Base-by-base conservation (phyloP, 1,140 invertebrate genomes). In the Drosophila ananassae region DNA sequence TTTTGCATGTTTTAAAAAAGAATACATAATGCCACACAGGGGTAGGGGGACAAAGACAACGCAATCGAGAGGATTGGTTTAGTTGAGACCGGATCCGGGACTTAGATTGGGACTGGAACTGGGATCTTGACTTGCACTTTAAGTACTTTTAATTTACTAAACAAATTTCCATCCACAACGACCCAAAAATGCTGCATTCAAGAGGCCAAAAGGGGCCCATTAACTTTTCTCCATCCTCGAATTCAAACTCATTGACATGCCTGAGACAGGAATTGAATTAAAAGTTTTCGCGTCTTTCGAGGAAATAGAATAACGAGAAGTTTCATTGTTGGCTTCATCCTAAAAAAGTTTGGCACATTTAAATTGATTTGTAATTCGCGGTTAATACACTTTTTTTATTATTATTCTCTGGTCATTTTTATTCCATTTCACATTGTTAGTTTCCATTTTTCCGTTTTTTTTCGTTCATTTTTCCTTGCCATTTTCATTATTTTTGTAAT, bases 341-440 rank as follows among this genome's bases (percentile, higher is more conserved):
- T 21, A 51, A 62, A 66, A 74, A 68, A 68, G 57, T 69, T 66
- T 60, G 37, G 8, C 67, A 63, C 77, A 80, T 84, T 84, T 84
- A 81, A 84, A 84, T 84, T 84, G 81, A 84, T 84, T 84, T 84
- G 77, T 84, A 77, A 84, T 87, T 87, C 73, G 77, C 51, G 80
- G 81, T 84, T 81, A 84, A 85, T 84, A 77, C 61, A n/a, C 34
- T 68, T 68, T 68, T 64, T 67, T 37, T 37, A 10, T 37, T 37
- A 37, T 34, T 41, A 41, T 41, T 25, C 37, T 58, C 41, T 54
- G 72, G 77, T 58, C 61, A 81, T 25, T 68, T 74, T 82, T 82
- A 69, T 82, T 73, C 59, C 68, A 67, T 68, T 61, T 78, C 41
- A 25, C 58, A 47, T 32, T 41, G 54, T 76, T 73, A 56, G 73